Percentiles rank a stretch among this genome's conserved stretches.
These are phyloP conservation scores for Leptinotarsa haldemani DNA, from an alignment of 2,888 invertebrate genomes.

Conservation along the genomic window DNA sequence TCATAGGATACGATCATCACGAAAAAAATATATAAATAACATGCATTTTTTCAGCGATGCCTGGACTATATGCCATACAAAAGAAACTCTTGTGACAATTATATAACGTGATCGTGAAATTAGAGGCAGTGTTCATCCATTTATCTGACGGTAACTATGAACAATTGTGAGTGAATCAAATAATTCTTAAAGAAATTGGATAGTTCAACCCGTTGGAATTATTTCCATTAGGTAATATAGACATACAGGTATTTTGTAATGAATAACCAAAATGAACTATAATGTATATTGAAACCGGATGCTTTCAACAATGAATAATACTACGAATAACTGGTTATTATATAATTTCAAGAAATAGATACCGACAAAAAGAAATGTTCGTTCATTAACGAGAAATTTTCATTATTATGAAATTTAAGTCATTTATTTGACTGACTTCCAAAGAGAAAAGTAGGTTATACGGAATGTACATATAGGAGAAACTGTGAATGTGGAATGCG, in stretches of 20 bases:
- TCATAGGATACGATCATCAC: too few relatives aligned
- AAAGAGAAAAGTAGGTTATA: not conserved
- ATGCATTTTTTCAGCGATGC: not conserved
- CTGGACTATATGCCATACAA: not conserved
- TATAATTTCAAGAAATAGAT: not conserved
- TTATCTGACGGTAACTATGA: not conserved
- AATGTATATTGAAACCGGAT: not conserved
- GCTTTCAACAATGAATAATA: not conserved
- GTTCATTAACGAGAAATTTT: not conserved
- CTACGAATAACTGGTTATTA: not conserved
- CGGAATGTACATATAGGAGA: not conserved
- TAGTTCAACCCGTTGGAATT: not conserved
- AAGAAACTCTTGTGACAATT: not conserved
- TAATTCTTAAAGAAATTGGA: not conserved
- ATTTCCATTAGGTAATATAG: not conserved
- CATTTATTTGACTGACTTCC: not conserved
- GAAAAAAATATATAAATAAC: not conserved
- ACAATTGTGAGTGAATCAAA: not conserved
- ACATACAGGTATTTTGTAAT: not conserved
- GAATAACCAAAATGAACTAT: not conserved
- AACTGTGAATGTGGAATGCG: conserved; percentile 1
- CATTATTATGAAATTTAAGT: not conserved
- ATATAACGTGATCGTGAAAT: not conserved
- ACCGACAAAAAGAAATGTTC: not conserved
- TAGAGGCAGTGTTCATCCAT: not conserved